Percentiles rank a stretch among this genome's conserved stretches.
Evolutionary conservation across 2,888 invertebrate genomes (phyloP).

Genomic region (Eubasilissa splendida): DNA sequence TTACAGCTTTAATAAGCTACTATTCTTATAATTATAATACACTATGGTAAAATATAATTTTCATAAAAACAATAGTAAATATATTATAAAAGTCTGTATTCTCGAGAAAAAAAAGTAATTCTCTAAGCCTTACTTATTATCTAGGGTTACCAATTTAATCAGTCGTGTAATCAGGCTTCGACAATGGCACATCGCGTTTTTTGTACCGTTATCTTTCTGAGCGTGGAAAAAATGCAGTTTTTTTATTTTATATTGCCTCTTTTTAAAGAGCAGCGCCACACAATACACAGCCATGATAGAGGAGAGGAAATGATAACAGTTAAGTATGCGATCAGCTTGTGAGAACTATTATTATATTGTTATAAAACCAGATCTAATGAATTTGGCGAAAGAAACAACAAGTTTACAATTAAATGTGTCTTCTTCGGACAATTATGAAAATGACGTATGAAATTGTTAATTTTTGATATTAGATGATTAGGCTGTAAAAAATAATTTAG

Average conservation of each 20-base stretch:
- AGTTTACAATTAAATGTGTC: neutral
- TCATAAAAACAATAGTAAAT: too few relatives aligned
- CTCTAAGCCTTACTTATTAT: too few relatives aligned
- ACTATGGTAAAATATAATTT: too few relatives aligned
- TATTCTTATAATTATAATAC: too few relatives aligned
- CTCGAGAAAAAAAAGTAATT: too few relatives aligned
- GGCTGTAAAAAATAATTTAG: too few relatives aligned
- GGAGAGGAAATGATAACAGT: constrained; percentile 24
- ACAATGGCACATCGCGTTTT: constrained; percentile 8
- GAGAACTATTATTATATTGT: neutral
- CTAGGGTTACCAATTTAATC: constrained; percentile 11
- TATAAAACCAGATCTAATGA: neutral
- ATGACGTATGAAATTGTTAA: too few relatives aligned
- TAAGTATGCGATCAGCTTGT: constrained; percentile 12
- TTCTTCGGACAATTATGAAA: neutral
- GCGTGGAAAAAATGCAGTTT: constrained; percentile 24
- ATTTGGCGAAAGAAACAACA: neutral
- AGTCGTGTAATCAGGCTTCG: constrained; percentile 1
- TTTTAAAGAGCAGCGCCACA: neutral
- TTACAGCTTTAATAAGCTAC: too few relatives aligned
- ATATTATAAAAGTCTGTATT: too few relatives aligned
- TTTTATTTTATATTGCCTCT: too few relatives aligned
- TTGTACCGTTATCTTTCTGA: constrained; percentile 14
- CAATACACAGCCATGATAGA: neutral
- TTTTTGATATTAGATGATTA: too few relatives aligned